Evolutionary conservation across 2,797 vertebrate species (phyloP), one percentile per base, ranked within the genome.

Genomic region (Gallinago nigripennis): DNA sequence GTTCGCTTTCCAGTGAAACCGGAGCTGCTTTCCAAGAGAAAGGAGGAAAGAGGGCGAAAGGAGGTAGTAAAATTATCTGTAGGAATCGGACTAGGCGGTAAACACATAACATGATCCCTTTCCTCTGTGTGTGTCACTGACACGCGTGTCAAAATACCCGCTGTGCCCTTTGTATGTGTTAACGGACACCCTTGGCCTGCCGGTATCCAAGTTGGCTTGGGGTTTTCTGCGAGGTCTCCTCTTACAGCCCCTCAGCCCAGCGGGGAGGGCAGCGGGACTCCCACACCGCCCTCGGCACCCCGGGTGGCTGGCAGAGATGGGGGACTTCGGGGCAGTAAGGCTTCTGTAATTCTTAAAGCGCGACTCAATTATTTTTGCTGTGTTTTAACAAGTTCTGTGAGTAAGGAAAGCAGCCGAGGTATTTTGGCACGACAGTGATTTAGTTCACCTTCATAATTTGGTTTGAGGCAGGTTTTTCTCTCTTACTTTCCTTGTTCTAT

Each of bases 351-450:
- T 95, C 94, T 86, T 93, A 75, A 88, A 64, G 51, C 4, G 33
- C 76, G 14, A 35, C 84, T 82, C 35, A 12, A 16, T 80, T 85
- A n/a, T 64, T 82, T 94, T 68, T 86, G 88, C 85, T 93, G 84
- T 88, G 86, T 92, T 95, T 97, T 96, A 96, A 95, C 82, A 94
- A 88, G 86, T 96, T 95, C 73, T 78, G 51, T 46, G 92, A 84
- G 71, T 85, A 65, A 82, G 86, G 93, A 95, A 96, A 91, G 33
- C 60, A 92, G 63, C 85, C 30, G 61, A 92, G 81, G 70, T 75
- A 63, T 95, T 86, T 90, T 94, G 94, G 82, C 69, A 80, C 23
- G 2, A 70, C 60, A 28, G 70, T 94, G 85, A 78, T 95, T 87
- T 86, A 92, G 75, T 95, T 95, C 92, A 31, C 75, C 79, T 93